Percentiles rank a stretch among this genome's conserved stretches.
Conservation (phyloP, 2,113 vertebrate genomes). For the Myiopsitta monachus region DNA sequence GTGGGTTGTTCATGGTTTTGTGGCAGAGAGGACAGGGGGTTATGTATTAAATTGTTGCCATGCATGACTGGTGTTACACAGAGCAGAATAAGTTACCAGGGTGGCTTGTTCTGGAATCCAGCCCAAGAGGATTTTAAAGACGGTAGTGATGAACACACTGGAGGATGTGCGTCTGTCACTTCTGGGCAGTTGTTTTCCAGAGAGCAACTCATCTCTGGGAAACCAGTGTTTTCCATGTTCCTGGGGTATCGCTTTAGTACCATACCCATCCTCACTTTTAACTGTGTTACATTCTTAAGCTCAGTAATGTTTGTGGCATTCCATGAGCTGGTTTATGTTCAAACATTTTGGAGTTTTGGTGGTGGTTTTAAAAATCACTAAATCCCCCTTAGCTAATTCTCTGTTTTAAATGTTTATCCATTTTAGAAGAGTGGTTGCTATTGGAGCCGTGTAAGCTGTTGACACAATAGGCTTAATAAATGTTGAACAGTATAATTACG, state of each 20-base stretch:
- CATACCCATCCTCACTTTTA: neutral
- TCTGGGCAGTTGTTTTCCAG: neutral
- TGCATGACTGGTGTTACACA: neutral
- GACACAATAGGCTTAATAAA: neutral
- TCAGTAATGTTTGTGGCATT: neutral
- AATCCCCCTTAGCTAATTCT: neutral
- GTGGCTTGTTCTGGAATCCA: neutral
- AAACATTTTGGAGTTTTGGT: neutral
- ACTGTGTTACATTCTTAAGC: neutral
- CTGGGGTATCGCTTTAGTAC: neutral
- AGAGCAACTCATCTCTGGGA: neutral
- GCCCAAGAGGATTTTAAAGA: neutral
- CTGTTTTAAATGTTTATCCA: neutral
- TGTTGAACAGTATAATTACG: neutral
- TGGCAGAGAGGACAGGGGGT: neutral
- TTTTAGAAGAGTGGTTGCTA: neutral
- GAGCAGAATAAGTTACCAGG: neutral
- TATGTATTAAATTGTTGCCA: neutral
- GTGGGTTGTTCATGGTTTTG: neutral
- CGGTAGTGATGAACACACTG: neutral
- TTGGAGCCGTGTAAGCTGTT: neutral
- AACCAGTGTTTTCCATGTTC: neutral
- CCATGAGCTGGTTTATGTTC: neutral
- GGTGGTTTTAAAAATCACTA: neutral
- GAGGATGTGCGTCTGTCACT: neutral